phyloP scores from a whole-genome alignment of 2,113 vertebrate genomes.

The Festucalex cinctus region DNA sequence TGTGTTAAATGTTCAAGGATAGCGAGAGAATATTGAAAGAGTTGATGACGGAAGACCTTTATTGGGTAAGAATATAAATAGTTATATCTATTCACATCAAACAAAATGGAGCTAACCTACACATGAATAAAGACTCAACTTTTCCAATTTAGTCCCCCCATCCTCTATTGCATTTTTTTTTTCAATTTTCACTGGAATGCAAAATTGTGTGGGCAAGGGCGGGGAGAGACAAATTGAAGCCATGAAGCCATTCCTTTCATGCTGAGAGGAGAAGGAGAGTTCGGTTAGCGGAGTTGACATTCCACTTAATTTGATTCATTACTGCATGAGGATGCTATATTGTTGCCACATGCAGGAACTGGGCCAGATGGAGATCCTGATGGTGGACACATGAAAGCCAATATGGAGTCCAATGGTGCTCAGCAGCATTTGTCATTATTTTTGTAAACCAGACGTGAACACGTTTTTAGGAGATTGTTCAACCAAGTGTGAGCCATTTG shows the following conservation, averaged over 20 bases:
- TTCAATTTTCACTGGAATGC: conserved; percentile 37
- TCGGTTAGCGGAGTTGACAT: conserved; percentile 64
- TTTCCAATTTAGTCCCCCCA: conserved; percentile 24
- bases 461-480: background rate
- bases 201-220: conserved; percentile 44
- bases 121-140: conserved; percentile 35
- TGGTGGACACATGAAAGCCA: conserved; percentile 35
- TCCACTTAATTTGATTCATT: conserved; percentile 74
- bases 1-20: too few relatives aligned
- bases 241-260: conserved; percentile 58
- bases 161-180: conserved; percentile 21
- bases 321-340: conserved; percentile 50
- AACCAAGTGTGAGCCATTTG: conserved; percentile 3
- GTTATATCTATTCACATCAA: conserved; percentile 17
- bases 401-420: conserved; percentile 17
- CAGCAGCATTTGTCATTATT: conserved; percentile 12
- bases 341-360: conserved; percentile 59
- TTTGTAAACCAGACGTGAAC: conserved; percentile 23
- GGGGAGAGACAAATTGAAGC: conserved; percentile 60
- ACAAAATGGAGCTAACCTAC: conserved; percentile 15
- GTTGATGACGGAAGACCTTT: too few relatives aligned
- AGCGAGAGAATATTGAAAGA: too few relatives aligned
- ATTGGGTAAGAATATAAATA: too few relatives aligned
- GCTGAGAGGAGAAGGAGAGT: conserved; percentile 55
- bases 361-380: conserved; percentile 49